Conservation (phyloP, 2,888 invertebrate genomes). For the Hecatera dysodea region DNA sequence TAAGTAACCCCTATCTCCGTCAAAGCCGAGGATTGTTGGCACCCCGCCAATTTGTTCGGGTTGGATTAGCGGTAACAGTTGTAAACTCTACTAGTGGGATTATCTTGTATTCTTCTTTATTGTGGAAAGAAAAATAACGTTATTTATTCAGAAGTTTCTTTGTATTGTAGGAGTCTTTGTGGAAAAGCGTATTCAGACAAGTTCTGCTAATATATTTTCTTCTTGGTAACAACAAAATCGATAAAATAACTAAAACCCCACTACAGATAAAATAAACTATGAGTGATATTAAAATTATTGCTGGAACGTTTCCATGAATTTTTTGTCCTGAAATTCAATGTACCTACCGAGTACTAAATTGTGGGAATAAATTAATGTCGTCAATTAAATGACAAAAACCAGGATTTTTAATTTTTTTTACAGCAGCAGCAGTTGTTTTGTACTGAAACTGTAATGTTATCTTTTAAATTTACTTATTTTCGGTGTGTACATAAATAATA, state of each 20-base stretch:
- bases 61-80: constrained; percentile 47
- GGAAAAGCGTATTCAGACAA: neutral
- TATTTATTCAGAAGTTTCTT: constrained; percentile 30
- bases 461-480: no score
- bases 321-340: neutral
- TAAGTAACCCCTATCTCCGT: constrained; percentile 48
- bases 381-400: no score
- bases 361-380: no score
- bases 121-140: constrained; percentile 13
- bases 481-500: no score
- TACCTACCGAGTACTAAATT: no score
- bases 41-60: constrained; percentile 49
- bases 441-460: no score
- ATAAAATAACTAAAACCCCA: neutral
- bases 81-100: constrained; percentile 53
- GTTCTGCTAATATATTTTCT: no score
- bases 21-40: constrained; percentile 51
- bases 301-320: neutral
- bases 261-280: neutral
- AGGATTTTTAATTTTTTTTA: no score
- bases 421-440: no score
- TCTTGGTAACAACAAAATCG: neutral
- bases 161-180: constrained; percentile 9
- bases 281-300: neutral
- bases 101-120: constrained; percentile 50